Evolutionary conservation across 2,113 vertebrate species (phyloP), one percentile per base, ranked within the genome.

Genomic region (Dendropsophus ebraccatus): DNA sequence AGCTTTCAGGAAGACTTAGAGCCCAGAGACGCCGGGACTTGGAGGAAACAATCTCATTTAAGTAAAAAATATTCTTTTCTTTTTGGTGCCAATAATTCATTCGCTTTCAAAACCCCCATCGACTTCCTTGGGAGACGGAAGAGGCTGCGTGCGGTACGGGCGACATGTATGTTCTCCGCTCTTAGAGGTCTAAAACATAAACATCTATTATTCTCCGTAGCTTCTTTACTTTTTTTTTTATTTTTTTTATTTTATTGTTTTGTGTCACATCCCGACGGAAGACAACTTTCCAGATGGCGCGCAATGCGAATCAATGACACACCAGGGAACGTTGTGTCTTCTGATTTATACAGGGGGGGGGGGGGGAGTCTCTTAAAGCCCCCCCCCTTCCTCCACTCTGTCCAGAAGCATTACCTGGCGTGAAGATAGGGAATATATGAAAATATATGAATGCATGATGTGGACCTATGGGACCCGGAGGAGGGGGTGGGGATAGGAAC

Each of bases 271-370:
- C 85, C 67, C 54, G 7, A 70, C 30, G 77, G 78, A 60, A 49
- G 54, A 23, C 54, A 74, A 81, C 85, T 81, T 87, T 81, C 85
- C 85, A 87, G 77, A 87, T 87, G 85, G 85, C 67, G 58, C 78
- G 35, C 52, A 62, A 81, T 87, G 78, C 45, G 69, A 81, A 87
- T 81, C 77, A 81, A 87, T 74, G 28, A 87, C 85, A 87, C 85
- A 50, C 77, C 8, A 16, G 85, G 67, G 67, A 81, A 81, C 21
- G 47, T 50, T 41, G 67, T 32, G 28, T 81, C 67, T 81, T 81
- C 77, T 73, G 52, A 81, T 81, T 81, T 81, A 81, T 86, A 60
- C 21, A 49, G 45, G 77, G n/a, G n/a, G n/a, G n/a, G n/a, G n/a
- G n/a, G n/a, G n/a, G n/a, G n/a, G n/a, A n/a, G 37, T 32, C 65